phyloP scores from a whole-genome alignment of 2,797 vertebrate genomes.

The Liparis tanakae region DNA sequence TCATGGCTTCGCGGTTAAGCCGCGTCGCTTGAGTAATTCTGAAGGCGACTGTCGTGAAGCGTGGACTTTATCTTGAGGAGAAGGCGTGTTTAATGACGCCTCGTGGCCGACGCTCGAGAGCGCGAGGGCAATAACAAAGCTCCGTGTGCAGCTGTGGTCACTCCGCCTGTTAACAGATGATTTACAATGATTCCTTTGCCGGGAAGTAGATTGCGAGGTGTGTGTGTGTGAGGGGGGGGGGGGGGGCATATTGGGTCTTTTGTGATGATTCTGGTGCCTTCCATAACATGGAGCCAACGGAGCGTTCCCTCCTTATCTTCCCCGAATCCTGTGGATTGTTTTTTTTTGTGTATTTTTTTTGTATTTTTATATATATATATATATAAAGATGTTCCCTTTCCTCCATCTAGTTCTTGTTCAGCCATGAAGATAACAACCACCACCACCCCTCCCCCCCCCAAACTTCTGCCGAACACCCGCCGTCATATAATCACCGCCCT shows the following conservation, averaged over 20 bases:
- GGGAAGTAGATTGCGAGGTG: conserved; percentile 57
- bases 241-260: conserved; percentile 50
- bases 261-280: conserved; percentile 55
- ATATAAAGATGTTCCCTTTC: conserved; percentile 66
- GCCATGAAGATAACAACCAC: conserved; percentile 67
- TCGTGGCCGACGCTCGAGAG: neutral
- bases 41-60: neutral
- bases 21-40: neutral
- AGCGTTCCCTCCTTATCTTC: conserved; percentile 69
- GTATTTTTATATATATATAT: conserved; percentile 20
- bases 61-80: conserved; percentile 12
- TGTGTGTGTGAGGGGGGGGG: neutral
- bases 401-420: conserved; percentile 70
- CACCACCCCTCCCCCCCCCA: neutral
- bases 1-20: neutral
- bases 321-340: conserved; percentile 23
- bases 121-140: conserved; percentile 1
- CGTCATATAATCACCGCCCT: conserved; percentile 69
- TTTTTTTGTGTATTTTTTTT: conserved; percentile 21
- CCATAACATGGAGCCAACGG: conserved; percentile 61
- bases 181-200: conserved; percentile 66
- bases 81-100: neutral
- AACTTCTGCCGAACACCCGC: conserved; percentile 38
- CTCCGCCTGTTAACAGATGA: conserved; percentile 58
- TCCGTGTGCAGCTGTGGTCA: conserved; percentile 34